These are phyloP conservation scores for Limnephilus rhombicus DNA, from an alignment of 2,888 invertebrate genomes.

Conservation along the genomic window DNA sequence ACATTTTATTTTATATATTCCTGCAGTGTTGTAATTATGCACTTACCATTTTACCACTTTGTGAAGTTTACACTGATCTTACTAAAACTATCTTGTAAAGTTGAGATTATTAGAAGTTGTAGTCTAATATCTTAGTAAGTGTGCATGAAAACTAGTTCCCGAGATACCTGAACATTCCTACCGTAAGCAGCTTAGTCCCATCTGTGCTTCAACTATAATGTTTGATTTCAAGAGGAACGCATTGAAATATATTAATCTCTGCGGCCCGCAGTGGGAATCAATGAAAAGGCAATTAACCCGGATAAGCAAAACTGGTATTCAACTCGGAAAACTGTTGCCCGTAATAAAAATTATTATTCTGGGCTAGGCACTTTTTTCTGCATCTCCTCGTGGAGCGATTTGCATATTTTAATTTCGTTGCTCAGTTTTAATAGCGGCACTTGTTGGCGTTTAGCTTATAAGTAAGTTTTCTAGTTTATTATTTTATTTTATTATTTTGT, in stretches of 20 bases:
- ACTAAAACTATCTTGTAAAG: neutral
- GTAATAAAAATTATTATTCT: neutral
- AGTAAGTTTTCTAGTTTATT: neutral
- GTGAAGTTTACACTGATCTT: neutral
- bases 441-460: neutral
- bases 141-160: neutral
- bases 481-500: too few species aligned
- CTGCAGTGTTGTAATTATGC: neutral
- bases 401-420: neutral
- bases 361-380: neutral
- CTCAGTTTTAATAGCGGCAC: neutral
- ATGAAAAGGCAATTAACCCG: conserved; percentile 14
- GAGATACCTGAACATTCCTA: neutral
- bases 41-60: neutral
- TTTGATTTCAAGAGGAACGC: conserved; percentile 60
- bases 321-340: neutral
- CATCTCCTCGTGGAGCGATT: neutral
- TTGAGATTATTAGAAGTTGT: conserved; percentile 3
- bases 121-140: neutral
- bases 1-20: neutral
- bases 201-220: conserved; percentile 59
- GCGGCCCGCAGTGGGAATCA: neutral
- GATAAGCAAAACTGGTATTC: conserved; percentile 43
- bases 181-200: conserved; percentile 26
- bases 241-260: conserved; percentile 62